Evolutionary conservation across 2,113 vertebrate species (phyloP).

Genomic region (Rana temporaria): DNA sequence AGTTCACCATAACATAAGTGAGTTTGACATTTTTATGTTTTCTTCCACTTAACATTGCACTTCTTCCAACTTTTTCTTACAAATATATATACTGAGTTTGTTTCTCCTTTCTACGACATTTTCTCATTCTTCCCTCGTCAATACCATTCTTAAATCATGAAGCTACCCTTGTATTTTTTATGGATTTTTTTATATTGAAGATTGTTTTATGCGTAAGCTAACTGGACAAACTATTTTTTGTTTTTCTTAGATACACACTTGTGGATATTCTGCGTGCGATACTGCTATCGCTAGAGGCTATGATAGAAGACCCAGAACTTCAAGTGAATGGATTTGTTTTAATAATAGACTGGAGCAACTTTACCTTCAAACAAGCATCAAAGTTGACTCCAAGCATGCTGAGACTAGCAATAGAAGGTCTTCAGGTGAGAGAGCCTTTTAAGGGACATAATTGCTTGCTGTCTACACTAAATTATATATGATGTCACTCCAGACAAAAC

Average conservation of each 20-base stretch:
- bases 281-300: constrained; percentile 93
- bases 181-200: background rate
- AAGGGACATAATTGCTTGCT: background rate
- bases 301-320: constrained; percentile 97
- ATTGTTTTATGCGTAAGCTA: background rate
- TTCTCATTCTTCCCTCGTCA: no score
- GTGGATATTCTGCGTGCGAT: constrained; percentile 98
- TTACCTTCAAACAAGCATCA: constrained; percentile 98
- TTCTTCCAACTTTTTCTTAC: no score
- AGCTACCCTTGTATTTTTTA: background rate
- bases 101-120: no score
- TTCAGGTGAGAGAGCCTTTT: constrained; percentile 81
- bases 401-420: constrained; percentile 92
- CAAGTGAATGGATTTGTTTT: constrained; percentile 98
- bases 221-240: constrained; percentile 9
- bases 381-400: constrained; percentile 98
- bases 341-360: constrained; percentile 99
- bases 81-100: no score
- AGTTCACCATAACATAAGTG: no score
- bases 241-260: constrained; percentile 85
- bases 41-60: no score
- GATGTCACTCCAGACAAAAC: no score
- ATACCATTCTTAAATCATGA: background rate
- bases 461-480: background rate
- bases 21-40: no score